These are phyloP conservation scores for Hydrophis major DNA, from an alignment of 2,797 vertebrate species.

Conservation along the genomic window DNA sequence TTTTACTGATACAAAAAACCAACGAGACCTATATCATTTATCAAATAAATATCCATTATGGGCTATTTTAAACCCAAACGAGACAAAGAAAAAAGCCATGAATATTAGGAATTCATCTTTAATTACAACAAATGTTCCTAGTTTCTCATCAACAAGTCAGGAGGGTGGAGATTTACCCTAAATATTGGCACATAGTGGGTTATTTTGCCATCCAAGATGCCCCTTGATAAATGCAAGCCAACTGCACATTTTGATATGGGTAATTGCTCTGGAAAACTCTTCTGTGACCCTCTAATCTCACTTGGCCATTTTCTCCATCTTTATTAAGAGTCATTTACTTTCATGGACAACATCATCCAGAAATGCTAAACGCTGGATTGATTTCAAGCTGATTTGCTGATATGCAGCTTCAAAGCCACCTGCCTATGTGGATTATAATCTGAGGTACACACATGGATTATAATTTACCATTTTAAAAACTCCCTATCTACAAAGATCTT, in stretches of 20 bases:
- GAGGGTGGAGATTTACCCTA: neutral
- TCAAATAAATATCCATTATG: neutral
- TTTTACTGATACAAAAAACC: neutral
- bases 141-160: neutral
- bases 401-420: neutral
- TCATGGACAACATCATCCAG: neutral
- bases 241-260: neutral
- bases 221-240: neutral
- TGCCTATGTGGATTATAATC: neutral
- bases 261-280: neutral
- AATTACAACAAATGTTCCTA: neutral
- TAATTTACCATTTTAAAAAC: neutral
- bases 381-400: neutral
- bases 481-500: neutral
- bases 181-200: neutral
- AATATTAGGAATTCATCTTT: neutral
- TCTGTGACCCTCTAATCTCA: neutral
- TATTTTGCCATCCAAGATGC: neutral
- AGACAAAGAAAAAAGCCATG: neutral
- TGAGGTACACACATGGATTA: neutral
- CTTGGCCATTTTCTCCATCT: neutral
- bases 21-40: neutral
- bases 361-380: neutral
- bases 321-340: neutral
- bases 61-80: neutral